Conservation (phyloP, 2,113 vertebrate species). For the Talpa occidentalis region DNA sequence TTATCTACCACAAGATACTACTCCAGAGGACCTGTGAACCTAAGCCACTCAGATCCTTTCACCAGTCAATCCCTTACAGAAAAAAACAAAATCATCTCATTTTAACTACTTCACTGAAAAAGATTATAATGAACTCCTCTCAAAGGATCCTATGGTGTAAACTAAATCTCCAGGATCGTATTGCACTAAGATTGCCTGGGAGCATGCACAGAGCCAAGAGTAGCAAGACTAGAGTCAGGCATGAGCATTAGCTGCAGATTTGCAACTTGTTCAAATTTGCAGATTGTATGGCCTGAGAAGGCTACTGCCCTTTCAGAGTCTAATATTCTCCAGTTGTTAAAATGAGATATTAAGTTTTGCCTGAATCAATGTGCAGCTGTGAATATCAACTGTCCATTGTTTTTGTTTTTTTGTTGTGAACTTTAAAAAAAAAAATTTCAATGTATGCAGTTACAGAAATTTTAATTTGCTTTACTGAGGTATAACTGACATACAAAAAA, state of each 20-base stretch:
- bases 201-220: neutral
- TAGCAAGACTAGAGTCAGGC: neutral
- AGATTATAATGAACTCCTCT: neutral
- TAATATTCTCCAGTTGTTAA: neutral
- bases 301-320: neutral
- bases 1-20: neutral
- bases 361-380: neutral
- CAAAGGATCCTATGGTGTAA: neutral
- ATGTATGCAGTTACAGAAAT: neutral
- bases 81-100: neutral
- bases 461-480: neutral
- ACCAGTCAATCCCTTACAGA: neutral
- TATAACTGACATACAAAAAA: neutral
- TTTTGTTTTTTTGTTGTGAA: neutral
- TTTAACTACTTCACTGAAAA: slow-evolving; percentile 26
- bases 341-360: neutral
- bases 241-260: neutral
- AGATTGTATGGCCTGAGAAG: neutral
- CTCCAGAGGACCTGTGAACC: neutral
- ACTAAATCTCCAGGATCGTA: neutral
- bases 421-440: neutral
- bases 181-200: neutral
- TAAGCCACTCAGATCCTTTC: slow-evolving; percentile 6
- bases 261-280: neutral
- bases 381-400: neutral